These are phyloP conservation scores for Wiebesia pumilae DNA, from an alignment of 1,140 invertebrate genomes.

Conservation along the genomic window DNA sequence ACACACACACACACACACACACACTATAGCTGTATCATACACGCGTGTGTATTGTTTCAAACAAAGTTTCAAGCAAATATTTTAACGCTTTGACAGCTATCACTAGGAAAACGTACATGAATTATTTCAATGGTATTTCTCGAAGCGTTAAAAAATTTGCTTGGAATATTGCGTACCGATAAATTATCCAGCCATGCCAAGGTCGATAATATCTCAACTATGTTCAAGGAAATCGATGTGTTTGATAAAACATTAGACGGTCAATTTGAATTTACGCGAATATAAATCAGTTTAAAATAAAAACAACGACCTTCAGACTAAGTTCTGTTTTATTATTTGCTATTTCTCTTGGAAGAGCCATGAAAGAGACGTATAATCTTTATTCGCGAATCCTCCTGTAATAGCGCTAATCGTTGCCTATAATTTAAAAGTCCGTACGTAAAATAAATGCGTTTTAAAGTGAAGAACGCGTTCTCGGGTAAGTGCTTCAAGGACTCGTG, in stretches of 20 bases:
- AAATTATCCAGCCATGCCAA: neutral
- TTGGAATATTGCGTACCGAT: neutral
- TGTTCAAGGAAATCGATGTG: neutral
- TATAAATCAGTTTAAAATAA: neutral
- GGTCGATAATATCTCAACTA: neutral
- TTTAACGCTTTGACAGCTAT: neutral
- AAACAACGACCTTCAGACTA: neutral
- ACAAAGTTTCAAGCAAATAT: neutral
- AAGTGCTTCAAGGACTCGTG: neutral
- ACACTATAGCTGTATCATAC: neutral
- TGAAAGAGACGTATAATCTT: neutral
- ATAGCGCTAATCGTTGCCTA: neutral
- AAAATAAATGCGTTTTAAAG: neutral
- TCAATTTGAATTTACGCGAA: neutral
- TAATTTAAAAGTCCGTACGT: neutral
- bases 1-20: too few species aligned
- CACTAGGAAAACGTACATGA: neutral
- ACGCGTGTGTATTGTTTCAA: too few species aligned
- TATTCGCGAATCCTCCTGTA: neutral
- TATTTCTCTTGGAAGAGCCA: too few species aligned
- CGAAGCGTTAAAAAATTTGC: conserved; percentile 14
- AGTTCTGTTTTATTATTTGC: too few species aligned
- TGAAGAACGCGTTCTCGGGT: neutral
- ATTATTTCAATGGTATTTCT: neutral
- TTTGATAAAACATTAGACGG: neutral